phyloP scores from a whole-genome alignment of 2,797 vertebrate genomes.

The Pitangus sulphuratus region DNA sequence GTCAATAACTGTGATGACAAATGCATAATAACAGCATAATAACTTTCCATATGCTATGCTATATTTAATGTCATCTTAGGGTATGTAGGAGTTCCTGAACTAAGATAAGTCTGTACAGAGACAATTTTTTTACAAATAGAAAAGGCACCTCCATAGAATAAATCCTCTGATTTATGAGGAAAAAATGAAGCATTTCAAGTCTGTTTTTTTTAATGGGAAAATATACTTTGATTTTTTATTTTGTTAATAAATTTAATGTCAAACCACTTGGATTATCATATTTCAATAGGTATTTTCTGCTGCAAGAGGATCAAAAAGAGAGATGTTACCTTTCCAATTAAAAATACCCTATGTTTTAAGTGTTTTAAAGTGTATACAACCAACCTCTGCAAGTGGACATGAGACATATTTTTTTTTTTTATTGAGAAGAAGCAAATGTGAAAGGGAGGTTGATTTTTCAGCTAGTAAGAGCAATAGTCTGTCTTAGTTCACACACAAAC shows the following conservation, averaged over 20 bases:
- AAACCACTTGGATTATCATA: not conserved
- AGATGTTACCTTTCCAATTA: not conserved
- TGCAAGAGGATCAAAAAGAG: not conserved
- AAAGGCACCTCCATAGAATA: not conserved
- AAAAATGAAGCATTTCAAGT: not conserved
- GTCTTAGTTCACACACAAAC: not conserved
- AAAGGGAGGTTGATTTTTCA: not conserved
- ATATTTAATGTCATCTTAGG: not conserved
- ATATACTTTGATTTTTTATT: not conserved
- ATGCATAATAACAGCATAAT: not conserved
- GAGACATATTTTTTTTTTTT: not conserved
- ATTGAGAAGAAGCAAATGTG: not conserved
- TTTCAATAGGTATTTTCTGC: not conserved
- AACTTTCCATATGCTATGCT: not conserved
- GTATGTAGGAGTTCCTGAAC: not conserved
- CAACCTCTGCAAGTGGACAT: not conserved
- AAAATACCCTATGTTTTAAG: not conserved
- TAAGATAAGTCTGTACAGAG: not conserved
- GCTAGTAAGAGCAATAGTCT: slow-evolving; percentile 48
- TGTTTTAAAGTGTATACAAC: not conserved
- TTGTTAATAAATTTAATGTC: not conserved
- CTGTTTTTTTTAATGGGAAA: not conserved
- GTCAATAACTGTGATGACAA: not conserved
- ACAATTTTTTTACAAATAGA: not conserved
- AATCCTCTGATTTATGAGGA: not conserved